Conservation (phyloP, 2,888 invertebrate species). For the Euspilapteryx auroguttella region DNA sequence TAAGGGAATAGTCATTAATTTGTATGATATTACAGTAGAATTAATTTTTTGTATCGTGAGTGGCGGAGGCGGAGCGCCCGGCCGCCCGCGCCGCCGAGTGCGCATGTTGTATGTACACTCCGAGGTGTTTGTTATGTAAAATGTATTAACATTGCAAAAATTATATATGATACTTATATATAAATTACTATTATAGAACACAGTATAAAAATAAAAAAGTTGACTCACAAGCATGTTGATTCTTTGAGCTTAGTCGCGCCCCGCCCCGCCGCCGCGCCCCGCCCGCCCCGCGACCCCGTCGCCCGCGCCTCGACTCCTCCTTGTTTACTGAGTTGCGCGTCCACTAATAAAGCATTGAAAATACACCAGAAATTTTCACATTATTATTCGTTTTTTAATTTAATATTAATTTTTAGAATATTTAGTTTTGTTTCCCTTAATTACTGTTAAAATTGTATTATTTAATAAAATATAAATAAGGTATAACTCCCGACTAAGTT, state of each 20-base stretch:
- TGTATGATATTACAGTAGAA: constrained; percentile 61
- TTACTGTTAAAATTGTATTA: too few species aligned
- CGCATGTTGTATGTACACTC: constrained; percentile 52
- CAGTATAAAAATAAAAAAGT: constrained; percentile 59
- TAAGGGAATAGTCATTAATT: constrained; percentile 63
- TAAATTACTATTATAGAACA: constrained; percentile 61
- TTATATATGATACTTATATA: constrained; percentile 58
- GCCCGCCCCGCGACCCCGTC: constrained; percentile 3
- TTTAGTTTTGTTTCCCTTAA: too few species aligned
- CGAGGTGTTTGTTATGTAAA: constrained; percentile 59
- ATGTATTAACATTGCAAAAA: constrained; percentile 61
- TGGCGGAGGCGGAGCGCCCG: constrained; percentile 16
- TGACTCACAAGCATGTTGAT: constrained; percentile 46
- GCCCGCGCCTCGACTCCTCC: too few species aligned
- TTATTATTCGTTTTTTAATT: constrained; percentile 49
- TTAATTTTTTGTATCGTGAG: constrained; percentile 53
- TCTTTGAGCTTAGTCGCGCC: constrained; percentile 42
- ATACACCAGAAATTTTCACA: constrained; percentile 49
- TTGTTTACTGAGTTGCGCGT: constrained; percentile 23
- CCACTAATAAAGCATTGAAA: constrained; percentile 31
- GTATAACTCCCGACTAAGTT: too few species aligned
- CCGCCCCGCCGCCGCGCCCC: constrained; percentile 9
- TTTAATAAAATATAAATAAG: too few species aligned
- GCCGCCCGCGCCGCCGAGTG: constrained; percentile 20
- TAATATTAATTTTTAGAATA: too few species aligned